Percentiles rank a stretch among this genome's conserved stretches.
phyloP scores from a whole-genome alignment of 2,797 vertebrate species.

The Rhincodon typus region DNA sequence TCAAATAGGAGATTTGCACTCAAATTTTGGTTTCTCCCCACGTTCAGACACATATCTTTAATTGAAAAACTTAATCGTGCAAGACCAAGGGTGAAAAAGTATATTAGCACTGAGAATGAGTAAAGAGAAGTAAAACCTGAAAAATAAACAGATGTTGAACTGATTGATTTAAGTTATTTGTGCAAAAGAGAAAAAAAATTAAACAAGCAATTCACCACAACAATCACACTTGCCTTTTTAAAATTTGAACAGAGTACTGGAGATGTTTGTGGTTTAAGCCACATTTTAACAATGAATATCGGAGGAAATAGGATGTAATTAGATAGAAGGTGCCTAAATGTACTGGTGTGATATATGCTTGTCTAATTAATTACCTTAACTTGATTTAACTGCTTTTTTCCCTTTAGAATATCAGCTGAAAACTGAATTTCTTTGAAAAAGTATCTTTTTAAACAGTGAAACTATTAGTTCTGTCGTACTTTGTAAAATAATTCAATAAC shows the following conservation, averaged over 20 bases:
- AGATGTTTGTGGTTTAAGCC: background rate
- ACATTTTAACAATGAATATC: background rate
- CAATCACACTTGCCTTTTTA: background rate
- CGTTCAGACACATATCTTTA: too few species aligned
- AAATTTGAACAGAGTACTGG: background rate
- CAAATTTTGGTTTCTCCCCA: constrained; percentile 12
- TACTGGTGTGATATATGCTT: background rate
- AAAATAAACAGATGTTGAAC: constrained; percentile 3
- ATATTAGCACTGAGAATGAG: too few species aligned
- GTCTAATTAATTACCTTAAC: background rate
- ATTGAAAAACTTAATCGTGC: too few species aligned
- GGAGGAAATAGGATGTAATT: background rate
- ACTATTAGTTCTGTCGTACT: background rate
- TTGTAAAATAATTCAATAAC: background rate
- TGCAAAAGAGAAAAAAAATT: background rate
- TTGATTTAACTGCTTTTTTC: background rate
- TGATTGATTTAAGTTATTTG: background rate
- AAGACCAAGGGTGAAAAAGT: too few species aligned
- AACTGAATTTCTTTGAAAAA: constrained; percentile 2
- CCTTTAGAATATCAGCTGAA: background rate
- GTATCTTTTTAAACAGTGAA: background rate
- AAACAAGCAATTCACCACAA: background rate
- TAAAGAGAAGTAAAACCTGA: background rate
- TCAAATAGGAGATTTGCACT: background rate
- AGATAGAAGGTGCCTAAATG: background rate